Base-by-base conservation (phyloP, 2,888 invertebrate species). In the Prostheceraeus crozeri region DNA sequence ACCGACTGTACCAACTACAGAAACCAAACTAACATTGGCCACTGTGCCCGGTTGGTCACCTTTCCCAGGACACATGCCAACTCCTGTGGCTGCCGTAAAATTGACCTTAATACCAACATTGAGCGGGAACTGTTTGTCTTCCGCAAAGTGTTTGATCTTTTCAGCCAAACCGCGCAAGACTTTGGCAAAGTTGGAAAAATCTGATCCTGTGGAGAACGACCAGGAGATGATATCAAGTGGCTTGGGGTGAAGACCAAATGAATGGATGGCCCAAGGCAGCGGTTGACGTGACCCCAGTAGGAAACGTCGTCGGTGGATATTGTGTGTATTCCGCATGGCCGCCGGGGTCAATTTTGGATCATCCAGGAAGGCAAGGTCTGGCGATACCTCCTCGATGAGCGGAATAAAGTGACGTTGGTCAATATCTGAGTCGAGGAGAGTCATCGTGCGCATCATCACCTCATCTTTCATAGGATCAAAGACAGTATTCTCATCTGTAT, bases 231-330 rank as follows among this genome's bases (percentile, higher is more conserved):
- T 36, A 23, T 33, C 23, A n/a, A 33, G n/a, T 33, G 35, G 35
- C n/a, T 35, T 33, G 3, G 30, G 4, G 4, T 36, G 35, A 4
- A 23, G 16, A 23, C 21, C 35, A 19, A 36, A 55, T 23, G 35
- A 55, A 33, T 55, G 55, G 23, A 55, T 55, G 10, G 55, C 55
- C 55, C 55, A 55, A 2, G 55, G 55, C n/a, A 55, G 35, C 31
- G 35, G 35, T 35, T 55, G 55, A 16, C 11, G 19, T 3, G 16
- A 2, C 3, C 35, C 35, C 25, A 8, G 3, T 3, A 55, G 8
- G 25, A 55, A 55, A 11, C 25, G 31, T n/a, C 55, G 31, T 4
- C 55, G 35, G 14, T 40, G 40, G 14, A 40, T 40, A 16, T 40
- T 23, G 16, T 19, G 21, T 8, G 40, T 40, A 23, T 14, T 6